Base-by-base conservation (phyloP, 2,888 invertebrate genomes). In the Plagiodera versicolora region DNA sequence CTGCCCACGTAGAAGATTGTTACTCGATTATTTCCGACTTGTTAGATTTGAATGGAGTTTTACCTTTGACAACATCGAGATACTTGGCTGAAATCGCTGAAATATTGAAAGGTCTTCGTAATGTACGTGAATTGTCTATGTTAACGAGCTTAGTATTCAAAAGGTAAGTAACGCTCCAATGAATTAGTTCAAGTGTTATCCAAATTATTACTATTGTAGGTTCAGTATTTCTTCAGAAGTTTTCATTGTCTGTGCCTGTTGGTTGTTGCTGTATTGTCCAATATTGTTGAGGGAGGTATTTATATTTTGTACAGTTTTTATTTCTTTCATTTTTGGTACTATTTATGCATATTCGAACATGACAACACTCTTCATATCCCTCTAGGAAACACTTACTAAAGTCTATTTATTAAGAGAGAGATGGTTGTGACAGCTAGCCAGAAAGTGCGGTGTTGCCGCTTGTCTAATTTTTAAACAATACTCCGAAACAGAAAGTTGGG, bases 41-140 rank as follows among this genome's bases (percentile, higher is more conserved):
- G n/a, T 50, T 68, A 14, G 53, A 35, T 24, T 47, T 60, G 35
- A 17, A 51, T 8, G 59, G 57, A 11, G 24, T 54, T 17, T 30
- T 62, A 9, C 55, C 52, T 8, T 32, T 53, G 14, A 54, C 46
- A 14, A 39, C 62, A 5, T 65, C 63, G 10, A 58, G 47, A 56
- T 39, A 53, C 35, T 56, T 67, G 17, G 45, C 49, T n/a, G 62
- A 59, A 11, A 61, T 67, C 16, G 39, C 59, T 19, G 57, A 65
- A 46, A 59, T 57, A 18, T 67, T 64, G 18, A 61, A 58, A 53
- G 51, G 45, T 39, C 18, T 64, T 8, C 52, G 58, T 11, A 61
- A 52, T n/a, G 30, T 56, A 3, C 49, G 49, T 28, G 67, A 67
- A 58, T n/a, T 64, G 28, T 54, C 51, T 35, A 1, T 60, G 5